phyloP scores from a whole-genome alignment of 1,140 invertebrate species.

The Drosophila elegans region DNA sequence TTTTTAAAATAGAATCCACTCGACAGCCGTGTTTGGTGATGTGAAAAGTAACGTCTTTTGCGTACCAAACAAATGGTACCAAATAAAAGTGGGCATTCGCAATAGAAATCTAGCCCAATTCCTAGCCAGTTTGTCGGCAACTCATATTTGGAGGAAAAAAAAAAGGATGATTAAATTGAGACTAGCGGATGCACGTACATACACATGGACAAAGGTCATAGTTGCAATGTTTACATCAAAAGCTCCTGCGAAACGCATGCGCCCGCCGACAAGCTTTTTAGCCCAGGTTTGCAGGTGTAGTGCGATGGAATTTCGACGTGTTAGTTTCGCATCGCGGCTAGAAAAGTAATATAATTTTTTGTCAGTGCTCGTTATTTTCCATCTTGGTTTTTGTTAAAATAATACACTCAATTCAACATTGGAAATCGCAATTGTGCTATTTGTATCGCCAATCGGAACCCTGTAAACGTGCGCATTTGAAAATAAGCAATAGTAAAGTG shows the following conservation, averaged over 20 bases:
- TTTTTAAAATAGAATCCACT: slow-evolving; percentile 29
- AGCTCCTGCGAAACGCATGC: slow-evolving; percentile 52
- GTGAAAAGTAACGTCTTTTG: not conserved
- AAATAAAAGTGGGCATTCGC: not conserved
- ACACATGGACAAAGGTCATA: slow-evolving; percentile 61
- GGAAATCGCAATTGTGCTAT: slow-evolving; percentile 7
- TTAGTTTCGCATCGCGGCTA: slow-evolving; percentile 56
- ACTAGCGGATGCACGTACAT: slow-evolving; percentile 45
- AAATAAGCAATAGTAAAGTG: slow-evolving; percentile 38
- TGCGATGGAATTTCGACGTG: slow-evolving; percentile 55
- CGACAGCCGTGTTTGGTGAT: not conserved
- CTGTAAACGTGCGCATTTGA: slow-evolving; percentile 12
- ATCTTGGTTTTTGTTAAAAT: slow-evolving; percentile 15
- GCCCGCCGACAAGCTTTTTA: slow-evolving; percentile 54
- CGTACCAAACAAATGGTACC: not conserved
- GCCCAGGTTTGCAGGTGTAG: slow-evolving; percentile 61
- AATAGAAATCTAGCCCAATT: slow-evolving; percentile 11
- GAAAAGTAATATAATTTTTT: slow-evolving; percentile 55
- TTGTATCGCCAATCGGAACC: not conserved
- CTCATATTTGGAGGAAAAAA: slow-evolving; percentile 19
- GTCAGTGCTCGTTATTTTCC: slow-evolving; percentile 21
- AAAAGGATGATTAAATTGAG: slow-evolving; percentile 19
- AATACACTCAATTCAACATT: not conserved
- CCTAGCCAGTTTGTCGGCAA: not conserved
- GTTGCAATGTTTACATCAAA: slow-evolving; percentile 71